phyloP scores from a whole-genome alignment of 2,797 vertebrate genomes.

The Chloroceryle inda region DNA sequence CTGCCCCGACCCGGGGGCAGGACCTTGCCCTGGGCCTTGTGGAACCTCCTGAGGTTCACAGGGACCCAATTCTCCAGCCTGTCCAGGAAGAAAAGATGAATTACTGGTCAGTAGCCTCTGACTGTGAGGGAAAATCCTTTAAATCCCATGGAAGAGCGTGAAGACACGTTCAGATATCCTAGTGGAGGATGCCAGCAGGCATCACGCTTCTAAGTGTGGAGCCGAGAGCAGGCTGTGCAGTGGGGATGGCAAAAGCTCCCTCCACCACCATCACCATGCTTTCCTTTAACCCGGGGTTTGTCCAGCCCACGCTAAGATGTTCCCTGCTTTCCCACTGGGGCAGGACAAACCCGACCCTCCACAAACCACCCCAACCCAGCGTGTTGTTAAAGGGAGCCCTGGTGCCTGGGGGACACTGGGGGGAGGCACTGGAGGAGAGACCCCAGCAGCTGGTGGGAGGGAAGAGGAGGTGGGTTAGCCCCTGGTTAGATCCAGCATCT shows the following conservation, averaged over 20 bases:
- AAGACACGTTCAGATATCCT: not conserved
- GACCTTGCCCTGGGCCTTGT: too few relatives aligned
- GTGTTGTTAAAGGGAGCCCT: not conserved
- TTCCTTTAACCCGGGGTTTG: not conserved
- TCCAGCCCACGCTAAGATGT: not conserved
- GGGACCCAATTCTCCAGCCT: too few relatives aligned
- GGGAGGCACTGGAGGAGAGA: not conserved
- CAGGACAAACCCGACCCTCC: not conserved
- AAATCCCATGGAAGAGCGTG: not conserved
- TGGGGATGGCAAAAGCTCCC: not conserved
- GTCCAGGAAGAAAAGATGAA: not conserved
- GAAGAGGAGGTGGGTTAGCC: not conserved
- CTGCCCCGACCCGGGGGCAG: too few relatives aligned
- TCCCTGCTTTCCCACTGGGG: not conserved
- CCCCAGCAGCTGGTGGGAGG: accelerated
- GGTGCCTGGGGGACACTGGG: not conserved
- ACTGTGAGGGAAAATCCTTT: not conserved
- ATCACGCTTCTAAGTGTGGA: accelerated
- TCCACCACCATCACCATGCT: not conserved
- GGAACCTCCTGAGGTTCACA: too few relatives aligned
- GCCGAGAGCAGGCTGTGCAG: too few relatives aligned
- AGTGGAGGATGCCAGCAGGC: not conserved
- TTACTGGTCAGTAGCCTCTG: not conserved
- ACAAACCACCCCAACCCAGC: not conserved
- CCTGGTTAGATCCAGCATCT: not conserved